Percentiles rank a stretch among this genome's conserved stretches.
These are phyloP conservation scores for Pollenia griseotomentosa DNA, from an alignment of 2,888 invertebrate genomes.

Conservation along the genomic window DNA sequence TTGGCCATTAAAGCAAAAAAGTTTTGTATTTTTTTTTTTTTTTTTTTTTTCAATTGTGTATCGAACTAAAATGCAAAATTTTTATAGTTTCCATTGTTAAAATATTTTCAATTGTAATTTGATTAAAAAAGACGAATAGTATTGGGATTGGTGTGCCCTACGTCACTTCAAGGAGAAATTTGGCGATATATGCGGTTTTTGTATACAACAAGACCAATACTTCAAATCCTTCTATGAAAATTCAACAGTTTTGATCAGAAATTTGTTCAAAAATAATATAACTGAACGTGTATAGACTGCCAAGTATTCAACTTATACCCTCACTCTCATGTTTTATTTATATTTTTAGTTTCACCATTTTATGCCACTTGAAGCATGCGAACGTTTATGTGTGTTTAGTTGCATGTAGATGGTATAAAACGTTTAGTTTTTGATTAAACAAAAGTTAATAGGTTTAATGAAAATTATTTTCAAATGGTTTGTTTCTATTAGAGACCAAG, in stretches of 20 bases:
- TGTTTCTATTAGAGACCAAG: conserved; percentile 20
- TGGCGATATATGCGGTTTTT: no score
- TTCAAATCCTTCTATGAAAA: no score
- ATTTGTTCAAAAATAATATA: no score
- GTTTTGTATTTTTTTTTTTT: conserved; percentile 7
- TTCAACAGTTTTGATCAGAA: no score
- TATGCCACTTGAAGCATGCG: background rate
- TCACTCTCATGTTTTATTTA: background rate
- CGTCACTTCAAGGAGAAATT: background rate
- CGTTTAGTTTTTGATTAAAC: conserved; percentile 60
- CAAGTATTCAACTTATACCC: no score
- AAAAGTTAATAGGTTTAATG: conserved; percentile 65
- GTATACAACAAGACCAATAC: no score
- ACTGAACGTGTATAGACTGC: no score
- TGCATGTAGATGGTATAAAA: background rate
- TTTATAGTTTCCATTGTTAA: conserved; percentile 53
- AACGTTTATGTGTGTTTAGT: background rate
- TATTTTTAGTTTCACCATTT: background rate
- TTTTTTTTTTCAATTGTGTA: conserved; percentile 19
- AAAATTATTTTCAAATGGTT: conserved; percentile 61
- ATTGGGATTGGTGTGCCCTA: conserved; percentile 17
- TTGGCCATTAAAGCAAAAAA: conserved; percentile 64
- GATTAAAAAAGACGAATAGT: conserved; percentile 19
- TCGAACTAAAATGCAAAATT: conserved; percentile 44
- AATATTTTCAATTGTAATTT: conserved; percentile 24